Percentiles rank a stretch among this genome's conserved stretches.
Conservation (phyloP, 2,888 invertebrate species). For the Tetramorium bicarinatum region DNA sequence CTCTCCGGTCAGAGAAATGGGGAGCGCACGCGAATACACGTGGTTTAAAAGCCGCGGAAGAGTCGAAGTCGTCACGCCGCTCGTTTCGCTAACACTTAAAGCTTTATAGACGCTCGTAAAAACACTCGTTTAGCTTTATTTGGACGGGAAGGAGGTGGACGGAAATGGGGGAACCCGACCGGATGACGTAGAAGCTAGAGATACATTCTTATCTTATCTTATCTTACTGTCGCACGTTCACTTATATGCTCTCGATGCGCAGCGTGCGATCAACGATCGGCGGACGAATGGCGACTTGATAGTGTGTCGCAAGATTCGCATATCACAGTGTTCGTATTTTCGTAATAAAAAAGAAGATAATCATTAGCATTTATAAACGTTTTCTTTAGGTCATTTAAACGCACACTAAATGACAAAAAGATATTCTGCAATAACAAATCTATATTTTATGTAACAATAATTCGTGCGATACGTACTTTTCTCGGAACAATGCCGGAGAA, state of each 20-base stretch:
- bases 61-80: conserved; percentile 56
- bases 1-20: conserved; percentile 26
- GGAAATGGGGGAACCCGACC: conserved; percentile 9
- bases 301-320: background rate
- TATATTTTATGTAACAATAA: background rate
- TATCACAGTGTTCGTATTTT: background rate
- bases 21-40: conserved; percentile 62
- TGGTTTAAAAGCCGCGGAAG: conserved; percentile 47
- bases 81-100: conserved; percentile 86
- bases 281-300: background rate
- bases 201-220: conserved; percentile 46
- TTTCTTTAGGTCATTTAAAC: background rate
- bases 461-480: background rate
- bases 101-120: conserved; percentile 86
- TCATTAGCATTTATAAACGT: background rate
- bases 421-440: background rate
- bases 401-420: background rate
- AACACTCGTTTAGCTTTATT: conserved; percentile 84
- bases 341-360: background rate
- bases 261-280: background rate
- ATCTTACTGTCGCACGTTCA: background rate
- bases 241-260: background rate
- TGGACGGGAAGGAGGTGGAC: conserved; percentile 62
- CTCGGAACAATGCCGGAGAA: background rate
- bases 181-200: conserved; percentile 40